phyloP scores from a whole-genome alignment of 2,888 invertebrate genomes.

The Habroteleia sp. region DNA sequence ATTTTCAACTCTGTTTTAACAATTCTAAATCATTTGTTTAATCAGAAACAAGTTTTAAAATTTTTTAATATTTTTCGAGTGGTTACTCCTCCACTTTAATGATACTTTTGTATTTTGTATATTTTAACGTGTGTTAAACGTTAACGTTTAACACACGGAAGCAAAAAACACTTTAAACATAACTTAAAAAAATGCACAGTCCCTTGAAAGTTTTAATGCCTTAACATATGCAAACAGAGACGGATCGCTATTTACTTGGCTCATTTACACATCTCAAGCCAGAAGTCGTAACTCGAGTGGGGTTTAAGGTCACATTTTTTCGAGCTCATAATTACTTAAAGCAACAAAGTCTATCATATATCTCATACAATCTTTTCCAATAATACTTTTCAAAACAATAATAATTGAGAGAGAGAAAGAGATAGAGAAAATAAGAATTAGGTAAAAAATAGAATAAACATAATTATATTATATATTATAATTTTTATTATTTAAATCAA shows the following conservation, averaged over 20 bases:
- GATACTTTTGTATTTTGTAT: too few species aligned
- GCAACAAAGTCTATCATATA: slow-evolving; percentile 13
- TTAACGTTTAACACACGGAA: too few species aligned
- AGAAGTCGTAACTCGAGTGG: slow-evolving; percentile 31
- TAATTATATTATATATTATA: too few species aligned
- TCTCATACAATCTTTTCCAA: neutral
- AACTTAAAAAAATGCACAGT: slow-evolving; percentile 1
- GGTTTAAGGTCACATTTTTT: slow-evolving; percentile 24
- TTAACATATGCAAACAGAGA: slow-evolving; percentile 18
- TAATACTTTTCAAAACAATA: neutral
- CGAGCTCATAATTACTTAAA: slow-evolving; percentile 20
- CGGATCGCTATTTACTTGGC: slow-evolving; percentile 16
- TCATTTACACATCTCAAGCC: slow-evolving; percentile 21
- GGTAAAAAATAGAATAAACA: too few species aligned
- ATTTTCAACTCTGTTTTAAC: too few species aligned
- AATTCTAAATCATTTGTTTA: too few species aligned
- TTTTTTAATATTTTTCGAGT: too few species aligned
- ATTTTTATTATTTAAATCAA: too few species aligned
- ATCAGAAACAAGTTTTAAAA: too few species aligned
- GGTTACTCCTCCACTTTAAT: too few species aligned
- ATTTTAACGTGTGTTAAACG: too few species aligned
- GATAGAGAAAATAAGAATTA: slow-evolving; percentile 3
- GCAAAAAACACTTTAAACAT: slow-evolving; percentile 1
- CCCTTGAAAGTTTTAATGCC: slow-evolving; percentile 13
- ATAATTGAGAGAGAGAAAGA: too few species aligned